Percentiles rank a stretch among this genome's conserved stretches.
Evolutionary conservation across 2,797 vertebrate species (phyloP).

Genomic region (Cyclura pinguis): DNA sequence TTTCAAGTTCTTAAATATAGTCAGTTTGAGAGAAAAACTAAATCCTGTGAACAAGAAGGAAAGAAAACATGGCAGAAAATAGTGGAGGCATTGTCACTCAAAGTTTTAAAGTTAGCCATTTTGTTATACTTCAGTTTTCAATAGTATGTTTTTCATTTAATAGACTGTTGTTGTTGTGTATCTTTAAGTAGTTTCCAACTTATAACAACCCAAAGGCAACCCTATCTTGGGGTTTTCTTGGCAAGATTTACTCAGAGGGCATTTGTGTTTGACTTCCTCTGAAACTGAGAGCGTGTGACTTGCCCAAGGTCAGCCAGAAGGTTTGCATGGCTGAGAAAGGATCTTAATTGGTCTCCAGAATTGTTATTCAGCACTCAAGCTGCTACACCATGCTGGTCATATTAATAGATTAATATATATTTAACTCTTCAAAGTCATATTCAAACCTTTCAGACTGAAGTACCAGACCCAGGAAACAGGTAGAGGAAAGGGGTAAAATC

Average conservation of each 20-base stretch:
- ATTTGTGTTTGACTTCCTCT: no score
- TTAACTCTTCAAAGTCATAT: neutral
- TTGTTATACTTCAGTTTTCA: neutral
- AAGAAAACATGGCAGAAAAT: neutral
- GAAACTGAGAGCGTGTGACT: no score
- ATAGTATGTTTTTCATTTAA: neutral
- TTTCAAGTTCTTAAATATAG: constrained; percentile 16
- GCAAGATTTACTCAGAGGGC: no score
- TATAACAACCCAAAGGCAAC: no score
- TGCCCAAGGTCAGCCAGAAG: no score
- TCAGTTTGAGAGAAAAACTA: neutral
- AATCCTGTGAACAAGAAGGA: neutral
- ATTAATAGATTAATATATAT: neutral
- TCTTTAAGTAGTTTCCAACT: no score
- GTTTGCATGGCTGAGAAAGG: no score
- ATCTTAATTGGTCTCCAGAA: no score
- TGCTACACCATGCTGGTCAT: no score
- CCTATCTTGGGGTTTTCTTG: no score
- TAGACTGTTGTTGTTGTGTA: no score
- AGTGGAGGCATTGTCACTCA: neutral
- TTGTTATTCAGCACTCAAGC: no score
- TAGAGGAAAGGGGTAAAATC: neutral
- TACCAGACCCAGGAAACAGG: neutral
- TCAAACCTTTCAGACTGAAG: neutral
- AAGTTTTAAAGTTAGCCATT: neutral